phyloP scores from a whole-genome alignment of 2,113 vertebrate genomes.

The Amazona vittata region DNA sequence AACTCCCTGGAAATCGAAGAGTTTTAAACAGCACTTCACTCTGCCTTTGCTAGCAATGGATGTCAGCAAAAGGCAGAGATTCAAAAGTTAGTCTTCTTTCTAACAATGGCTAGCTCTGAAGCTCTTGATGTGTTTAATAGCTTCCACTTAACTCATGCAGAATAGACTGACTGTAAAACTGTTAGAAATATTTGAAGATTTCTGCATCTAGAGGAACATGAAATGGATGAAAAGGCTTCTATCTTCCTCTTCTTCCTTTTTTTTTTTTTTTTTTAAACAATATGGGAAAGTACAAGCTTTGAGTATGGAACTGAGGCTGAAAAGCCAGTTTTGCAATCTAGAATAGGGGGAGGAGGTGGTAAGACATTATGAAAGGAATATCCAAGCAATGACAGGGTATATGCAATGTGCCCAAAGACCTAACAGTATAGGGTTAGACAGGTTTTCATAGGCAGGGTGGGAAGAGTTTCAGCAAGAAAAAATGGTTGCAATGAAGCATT shows the following conservation, averaged over 20 bases:
- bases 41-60: background rate
- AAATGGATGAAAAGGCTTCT: background rate
- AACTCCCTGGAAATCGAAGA: constrained; percentile 18
- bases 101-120: constrained; percentile 33
- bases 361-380: background rate
- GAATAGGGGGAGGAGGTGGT: background rate
- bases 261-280: background rate
- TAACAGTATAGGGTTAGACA: background rate
- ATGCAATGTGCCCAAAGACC: background rate
- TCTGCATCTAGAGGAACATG: background rate
- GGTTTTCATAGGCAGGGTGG: background rate
- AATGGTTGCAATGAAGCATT: background rate
- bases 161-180: constrained; percentile 32
- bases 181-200: constrained; percentile 7
- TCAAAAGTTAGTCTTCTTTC: constrained; percentile 23
- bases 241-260: background rate
- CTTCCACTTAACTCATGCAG: constrained; percentile 41
- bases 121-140: constrained; percentile 46
- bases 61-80: constrained; percentile 34
- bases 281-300: background rate
- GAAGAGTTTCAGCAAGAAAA: background rate
- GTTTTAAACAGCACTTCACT: constrained; percentile 46
- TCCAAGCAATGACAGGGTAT: background rate
- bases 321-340: background rate
- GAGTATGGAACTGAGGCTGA: background rate